phyloP scores from a whole-genome alignment of 2,113 vertebrate species.

The Dendropsophus ebraccatus region DNA sequence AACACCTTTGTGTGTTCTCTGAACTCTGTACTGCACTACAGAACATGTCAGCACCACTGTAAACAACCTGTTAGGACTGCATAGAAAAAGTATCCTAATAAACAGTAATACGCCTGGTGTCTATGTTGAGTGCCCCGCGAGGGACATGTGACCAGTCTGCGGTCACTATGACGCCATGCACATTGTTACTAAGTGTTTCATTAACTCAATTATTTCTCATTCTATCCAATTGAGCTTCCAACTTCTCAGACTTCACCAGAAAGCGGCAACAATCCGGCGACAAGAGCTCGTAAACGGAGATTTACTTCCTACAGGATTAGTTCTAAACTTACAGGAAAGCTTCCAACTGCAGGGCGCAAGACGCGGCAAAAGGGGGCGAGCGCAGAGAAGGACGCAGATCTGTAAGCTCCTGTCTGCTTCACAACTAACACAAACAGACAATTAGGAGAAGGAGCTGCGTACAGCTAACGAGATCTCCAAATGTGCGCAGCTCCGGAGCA shows the following conservation, averaged over 20 bases:
- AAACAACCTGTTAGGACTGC: neutral
- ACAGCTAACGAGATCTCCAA: constrained; percentile 77
- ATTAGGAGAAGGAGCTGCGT: constrained; percentile 42
- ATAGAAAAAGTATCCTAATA: neutral
- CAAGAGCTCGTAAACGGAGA: constrained; percentile 11
- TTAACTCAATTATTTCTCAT: constrained; percentile 26
- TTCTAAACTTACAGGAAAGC: neutral
- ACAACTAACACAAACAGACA: constrained; percentile 58
- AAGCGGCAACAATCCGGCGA: neutral
- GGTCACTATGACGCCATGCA: neutral
- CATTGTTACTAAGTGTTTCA: constrained; percentile 24
- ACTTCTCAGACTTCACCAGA: neutral
- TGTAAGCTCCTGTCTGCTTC: constrained; percentile 32
- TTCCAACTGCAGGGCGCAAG: neutral
- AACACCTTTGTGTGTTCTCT: too few relatives aligned
- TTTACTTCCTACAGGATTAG: constrained; percentile 4
- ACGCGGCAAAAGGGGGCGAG: neutral
- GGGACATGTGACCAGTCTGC: too few relatives aligned
- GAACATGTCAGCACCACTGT: neutral
- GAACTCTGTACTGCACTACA: neutral
- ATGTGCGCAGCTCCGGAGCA: constrained; percentile 69
- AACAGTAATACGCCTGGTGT: neutral
- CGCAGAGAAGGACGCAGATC: neutral
- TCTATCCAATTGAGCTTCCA: neutral
- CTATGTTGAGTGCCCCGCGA: too few relatives aligned